phyloP scores from a whole-genome alignment of 1,140 invertebrate species.

The Melanaphis sacchari region DNA sequence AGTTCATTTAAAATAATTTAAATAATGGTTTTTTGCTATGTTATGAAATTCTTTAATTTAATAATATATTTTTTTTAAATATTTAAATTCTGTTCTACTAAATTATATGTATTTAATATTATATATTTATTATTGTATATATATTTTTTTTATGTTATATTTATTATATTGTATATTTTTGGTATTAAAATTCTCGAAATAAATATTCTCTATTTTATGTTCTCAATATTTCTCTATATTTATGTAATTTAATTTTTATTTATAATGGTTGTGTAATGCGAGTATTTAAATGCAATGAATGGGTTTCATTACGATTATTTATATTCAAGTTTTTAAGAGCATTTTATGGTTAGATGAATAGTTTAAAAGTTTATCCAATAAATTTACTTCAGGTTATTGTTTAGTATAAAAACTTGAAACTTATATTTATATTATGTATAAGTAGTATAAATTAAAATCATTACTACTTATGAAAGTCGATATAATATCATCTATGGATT shows the following conservation, averaged over 20 bases:
- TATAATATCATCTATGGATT: not conserved
- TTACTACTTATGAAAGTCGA: not conserved
- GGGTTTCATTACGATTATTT: conserved; percentile 21
- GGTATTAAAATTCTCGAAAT: not conserved
- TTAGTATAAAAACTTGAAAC: not conserved
- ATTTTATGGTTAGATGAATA: not conserved
- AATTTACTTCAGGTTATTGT: not conserved
- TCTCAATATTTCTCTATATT: too few relatives aligned
- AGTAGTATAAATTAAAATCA: not conserved
- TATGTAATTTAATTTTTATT: not conserved
- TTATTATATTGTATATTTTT: not conserved
- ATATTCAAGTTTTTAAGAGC: not conserved
- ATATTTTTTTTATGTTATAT: not conserved
- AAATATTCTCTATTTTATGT: not conserved
- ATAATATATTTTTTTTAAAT: not conserved
- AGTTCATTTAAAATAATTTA: not conserved
- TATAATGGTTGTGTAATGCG: not conserved
- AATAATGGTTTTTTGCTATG: too few relatives aligned
- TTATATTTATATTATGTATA: not conserved
- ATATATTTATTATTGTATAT: not conserved
- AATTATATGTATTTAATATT: not conserved
- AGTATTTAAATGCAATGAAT: not conserved
- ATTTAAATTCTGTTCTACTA: not conserved
- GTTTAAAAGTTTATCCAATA: not conserved
- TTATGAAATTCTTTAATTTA: not conserved